Percentiles rank a stretch among this genome's conserved stretches.
phyloP scores from a whole-genome alignment of 1,140 invertebrate genomes.

The Bombus difficillimus region DNA sequence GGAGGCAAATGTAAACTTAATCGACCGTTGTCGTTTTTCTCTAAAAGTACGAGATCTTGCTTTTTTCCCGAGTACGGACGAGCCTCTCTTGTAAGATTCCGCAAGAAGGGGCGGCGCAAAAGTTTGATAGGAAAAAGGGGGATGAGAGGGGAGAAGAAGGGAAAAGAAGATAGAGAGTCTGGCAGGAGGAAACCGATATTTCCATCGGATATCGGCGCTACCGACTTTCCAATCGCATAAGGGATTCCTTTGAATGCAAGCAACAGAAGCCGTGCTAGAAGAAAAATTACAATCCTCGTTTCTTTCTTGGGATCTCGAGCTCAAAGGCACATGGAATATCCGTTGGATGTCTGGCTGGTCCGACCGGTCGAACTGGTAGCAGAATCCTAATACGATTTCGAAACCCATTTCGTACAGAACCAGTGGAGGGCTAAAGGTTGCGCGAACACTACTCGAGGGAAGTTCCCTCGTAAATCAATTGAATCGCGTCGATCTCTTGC shows the following conservation, averaged over 20 bases:
- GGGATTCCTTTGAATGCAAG: conserved; percentile 44
- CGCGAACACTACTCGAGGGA: conserved; percentile 19
- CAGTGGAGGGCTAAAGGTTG: conserved; percentile 12
- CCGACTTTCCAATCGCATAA: conserved; percentile 29
- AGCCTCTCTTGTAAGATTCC: too few species aligned
- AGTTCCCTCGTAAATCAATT: conserved; percentile 60
- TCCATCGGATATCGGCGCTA: conserved; percentile 35
- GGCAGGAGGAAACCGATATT: conserved; percentile 44
- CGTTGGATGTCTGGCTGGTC: not conserved
- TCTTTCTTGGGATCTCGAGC: not conserved
- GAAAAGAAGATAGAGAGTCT: not conserved
- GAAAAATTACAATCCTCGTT: conserved; percentile 41
- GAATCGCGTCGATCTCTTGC: conserved; percentile 43
- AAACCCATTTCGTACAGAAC: conserved; percentile 57
- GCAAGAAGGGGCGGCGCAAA: not conserved
- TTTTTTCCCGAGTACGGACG: not conserved
- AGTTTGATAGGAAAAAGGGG: not conserved
- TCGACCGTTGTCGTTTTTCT: not conserved
- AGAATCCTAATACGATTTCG: conserved; percentile 63
- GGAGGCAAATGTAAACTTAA: not conserved
- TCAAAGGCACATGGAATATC: conserved; percentile 27
- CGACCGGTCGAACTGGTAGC: not conserved
- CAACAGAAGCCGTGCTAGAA: not conserved
- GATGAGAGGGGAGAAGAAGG: not conserved
- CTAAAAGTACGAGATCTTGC: not conserved